Evolutionary conservation across 1,140 invertebrate genomes (phyloP), one percentile per base, ranked within the genome.

Genomic region (Drosophila carrolli): DNA sequence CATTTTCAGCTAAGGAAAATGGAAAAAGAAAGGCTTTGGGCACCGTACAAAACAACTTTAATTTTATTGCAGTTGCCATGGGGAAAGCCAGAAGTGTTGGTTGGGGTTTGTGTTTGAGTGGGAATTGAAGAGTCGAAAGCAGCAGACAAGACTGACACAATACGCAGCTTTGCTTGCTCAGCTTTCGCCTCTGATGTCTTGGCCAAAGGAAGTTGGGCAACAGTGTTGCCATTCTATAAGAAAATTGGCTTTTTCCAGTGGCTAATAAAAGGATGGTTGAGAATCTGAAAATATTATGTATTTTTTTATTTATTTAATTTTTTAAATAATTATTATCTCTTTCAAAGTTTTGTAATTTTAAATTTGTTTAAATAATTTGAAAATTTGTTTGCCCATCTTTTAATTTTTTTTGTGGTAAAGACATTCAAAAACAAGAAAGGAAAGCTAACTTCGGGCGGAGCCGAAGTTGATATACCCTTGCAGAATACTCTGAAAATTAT

Each of bases 1-100:
- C 70, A 66, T 57, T 58, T 43, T 40, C 47, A 19, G 14, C 56
- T 58, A 5, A 37, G 50, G 55, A 13, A 44, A 43, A 50, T 47
- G 44, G 40, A 16, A 55, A 55, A 57, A 27, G 57, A 82, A 88
- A 82, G 82, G 82, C 83, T 85, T 88, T 68, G 65, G 70, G 40
- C 32, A 16, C 51, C 29, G 19, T 37, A 38, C 14, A 70, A 55
- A 75, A 58, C 59, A 83, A 71, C 76, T 89, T 83, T 59, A 74
- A 71, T 83, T 89, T 88, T 88, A 89, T 88, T 83, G 83, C 83
- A 89, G 40, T 68, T n/a, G 9, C 27, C 29, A 50, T 68, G 65
- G 77, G 50, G 41, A 43, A 40, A 72, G 50, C 58, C 56, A 46
- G 19, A 29, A 41, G 60, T 67, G 57, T 67, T 62, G 65, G 73